Percentiles rank a stretch among this genome's conserved stretches.
These are phyloP conservation scores for Scolopax mira DNA, from an alignment of 2,113 vertebrate genomes.

Conservation along the genomic window DNA sequence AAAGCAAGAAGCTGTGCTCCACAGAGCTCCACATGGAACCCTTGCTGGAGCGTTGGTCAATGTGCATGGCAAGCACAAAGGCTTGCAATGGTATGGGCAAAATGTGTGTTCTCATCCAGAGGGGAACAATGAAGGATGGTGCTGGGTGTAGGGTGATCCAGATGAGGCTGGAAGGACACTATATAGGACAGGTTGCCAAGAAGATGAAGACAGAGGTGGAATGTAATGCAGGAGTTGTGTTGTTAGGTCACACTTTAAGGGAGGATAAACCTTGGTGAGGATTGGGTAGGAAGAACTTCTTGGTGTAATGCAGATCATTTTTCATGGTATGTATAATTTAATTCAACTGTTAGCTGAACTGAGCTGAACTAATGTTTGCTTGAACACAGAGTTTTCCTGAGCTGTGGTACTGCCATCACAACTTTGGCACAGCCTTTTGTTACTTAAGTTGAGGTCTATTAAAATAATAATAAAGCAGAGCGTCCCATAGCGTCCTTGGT, in stretches of 20 bases:
- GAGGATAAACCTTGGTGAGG: background rate
- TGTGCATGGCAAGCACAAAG: accelerated
- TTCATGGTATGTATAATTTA: background rate
- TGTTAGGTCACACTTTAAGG: background rate
- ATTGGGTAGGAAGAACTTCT: background rate
- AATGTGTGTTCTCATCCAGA: background rate
- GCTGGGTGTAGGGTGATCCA: accelerated
- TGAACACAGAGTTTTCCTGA: background rate
- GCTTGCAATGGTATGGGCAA: background rate
- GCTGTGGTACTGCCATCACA: background rate
- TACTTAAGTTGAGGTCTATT: background rate
- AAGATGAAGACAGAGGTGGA: background rate
- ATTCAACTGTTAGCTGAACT: background rate
- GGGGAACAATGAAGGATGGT: background rate
- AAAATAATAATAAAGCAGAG: background rate
- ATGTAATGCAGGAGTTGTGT: background rate
- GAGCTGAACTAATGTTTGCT: background rate
- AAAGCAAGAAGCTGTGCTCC: background rate
- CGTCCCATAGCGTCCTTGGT: background rate
- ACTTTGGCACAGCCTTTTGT: background rate
- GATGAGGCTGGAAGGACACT: background rate
- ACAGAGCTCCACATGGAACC: background rate
- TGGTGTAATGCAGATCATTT: accelerated
- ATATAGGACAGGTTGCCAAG: background rate
- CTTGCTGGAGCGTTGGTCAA: background rate